phyloP scores from a whole-genome alignment of 1,140 invertebrate species.

The Diorhabda carinulata region DNA sequence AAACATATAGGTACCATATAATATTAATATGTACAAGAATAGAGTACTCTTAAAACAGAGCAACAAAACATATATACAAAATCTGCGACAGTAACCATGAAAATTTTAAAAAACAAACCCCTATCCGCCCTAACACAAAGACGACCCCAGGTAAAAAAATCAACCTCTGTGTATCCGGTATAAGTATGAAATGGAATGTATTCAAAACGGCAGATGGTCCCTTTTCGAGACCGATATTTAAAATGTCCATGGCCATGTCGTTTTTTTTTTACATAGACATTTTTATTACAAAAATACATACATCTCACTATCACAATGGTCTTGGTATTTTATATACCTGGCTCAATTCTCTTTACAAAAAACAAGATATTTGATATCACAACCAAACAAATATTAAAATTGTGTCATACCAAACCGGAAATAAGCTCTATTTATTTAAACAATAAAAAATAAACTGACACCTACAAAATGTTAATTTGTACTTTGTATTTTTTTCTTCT shows the following conservation, averaged over 20 bases:
- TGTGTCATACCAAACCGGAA: too few species aligned
- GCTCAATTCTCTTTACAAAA: conserved; percentile 11
- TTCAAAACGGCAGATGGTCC: conserved; percentile 9
- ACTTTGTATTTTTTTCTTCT: too few species aligned
- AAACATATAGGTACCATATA: conserved; percentile 24
- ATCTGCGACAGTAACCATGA: conserved; percentile 15
- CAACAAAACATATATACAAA: conserved; percentile 16
- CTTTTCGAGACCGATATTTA: neutral
- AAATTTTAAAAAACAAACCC: conserved; percentile 10
- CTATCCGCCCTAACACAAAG: conserved; percentile 2
- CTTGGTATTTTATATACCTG: conserved; percentile 12
- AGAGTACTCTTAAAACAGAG: conserved; percentile 41
- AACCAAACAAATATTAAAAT: too few species aligned
- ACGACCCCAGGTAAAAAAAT: conserved; percentile 16
- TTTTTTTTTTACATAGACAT: neutral
- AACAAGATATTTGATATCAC: too few species aligned
- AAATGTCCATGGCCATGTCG: neutral
- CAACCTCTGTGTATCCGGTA: conserved; percentile 23
- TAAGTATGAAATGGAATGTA: conserved; percentile 28
- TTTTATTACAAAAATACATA: conserved; percentile 25
- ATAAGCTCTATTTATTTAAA: too few species aligned
- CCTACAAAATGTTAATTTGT: too few species aligned
- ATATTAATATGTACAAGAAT: conserved; percentile 36
- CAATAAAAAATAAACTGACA: too few species aligned
- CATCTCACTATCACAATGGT: conserved; percentile 33